Evolutionary conservation across 1,140 invertebrate genomes (phyloP), one percentile per base, ranked within the genome.

Genomic region (Apis cerana): DNA sequence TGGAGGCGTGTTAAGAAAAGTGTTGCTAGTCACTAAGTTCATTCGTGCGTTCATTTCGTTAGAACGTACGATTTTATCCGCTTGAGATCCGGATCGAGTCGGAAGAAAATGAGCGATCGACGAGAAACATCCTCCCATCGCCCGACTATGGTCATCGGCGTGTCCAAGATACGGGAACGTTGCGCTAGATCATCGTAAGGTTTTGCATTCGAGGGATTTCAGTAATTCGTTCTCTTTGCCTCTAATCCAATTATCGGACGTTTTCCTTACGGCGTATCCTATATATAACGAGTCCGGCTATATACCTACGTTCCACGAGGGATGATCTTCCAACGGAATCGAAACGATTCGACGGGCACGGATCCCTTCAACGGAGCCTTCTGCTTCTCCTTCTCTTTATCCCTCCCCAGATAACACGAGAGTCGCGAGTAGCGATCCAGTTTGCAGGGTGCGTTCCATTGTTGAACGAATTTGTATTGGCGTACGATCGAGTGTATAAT

Each of bases 131-230:
- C 43, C 43, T 27, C 15, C 48, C n/a, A 33, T 3, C 33, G 3
- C 2, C 3, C 33, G 48, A 48, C 9, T n/a, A 10, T 17, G 33
- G 5, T 19, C 72, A 75, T 86, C 62, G 67, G 48, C 13, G 65
- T 43, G n/a, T 74, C 68, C 85, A 77, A 80, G 82, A 87, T 87
- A 75, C 33, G 58, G 43, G 58, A 65, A 56, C 85, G 59, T 83
- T 75, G 72, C 67, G 72, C 65, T 58, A 85, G 86, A 88, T 88
- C 88, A 88, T 83, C 81, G 84, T 84, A 61, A 87, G 89, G 86
- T 89, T 89, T 91, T 88, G 87, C 91, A 90, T 91, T 89, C 90
- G 85, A 91, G 89, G 91, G 91, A 92, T 92, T 92, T 91, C 91
- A 72, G 83, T 91, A 92, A 91, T 92, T 89, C 89, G 68, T 90